Percentiles rank a stretch among this genome's conserved stretches.
Conservation (phyloP, 2,797 vertebrate genomes). For the Gymnodraco acuticeps region DNA sequence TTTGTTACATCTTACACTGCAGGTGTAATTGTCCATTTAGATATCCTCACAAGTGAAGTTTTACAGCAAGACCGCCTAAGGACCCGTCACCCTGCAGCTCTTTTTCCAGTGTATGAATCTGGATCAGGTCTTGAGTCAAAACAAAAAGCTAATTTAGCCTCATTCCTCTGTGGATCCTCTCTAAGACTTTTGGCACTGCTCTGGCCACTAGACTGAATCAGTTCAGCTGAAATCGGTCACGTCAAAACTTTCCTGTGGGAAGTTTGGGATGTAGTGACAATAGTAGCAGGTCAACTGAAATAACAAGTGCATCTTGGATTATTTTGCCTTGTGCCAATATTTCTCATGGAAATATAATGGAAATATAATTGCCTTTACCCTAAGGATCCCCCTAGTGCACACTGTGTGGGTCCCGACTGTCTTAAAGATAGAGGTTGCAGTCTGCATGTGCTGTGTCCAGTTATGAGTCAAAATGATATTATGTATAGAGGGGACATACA, state of each 20-base stretch:
- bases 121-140: not conserved
- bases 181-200: slow-evolving; percentile 31
- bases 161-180: slow-evolving; percentile 8
- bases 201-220: slow-evolving; percentile 33
- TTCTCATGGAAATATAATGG: too few species aligned
- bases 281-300: slow-evolving; percentile 17
- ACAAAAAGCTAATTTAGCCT: not conserved
- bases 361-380: not conserved
- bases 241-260: slow-evolving; percentile 27
- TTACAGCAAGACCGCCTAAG: slow-evolving; percentile 1
- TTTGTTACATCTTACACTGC: not conserved
- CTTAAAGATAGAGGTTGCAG: not conserved
- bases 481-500: not conserved
- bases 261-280: slow-evolving; percentile 22
- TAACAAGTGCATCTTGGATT: slow-evolving; percentile 36
- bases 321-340: slow-evolving; percentile 7
- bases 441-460: not conserved
- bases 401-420: not conserved
- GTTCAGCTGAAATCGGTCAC: slow-evolving; percentile 38
- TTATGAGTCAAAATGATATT: not conserved
- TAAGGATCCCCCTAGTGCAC: not conserved
- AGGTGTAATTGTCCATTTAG: not conserved
- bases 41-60: not conserved
- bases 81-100: not conserved
- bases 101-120: not conserved